Conservation (phyloP, 2,888 invertebrate species). For the Agrilus biguttatus region DNA sequence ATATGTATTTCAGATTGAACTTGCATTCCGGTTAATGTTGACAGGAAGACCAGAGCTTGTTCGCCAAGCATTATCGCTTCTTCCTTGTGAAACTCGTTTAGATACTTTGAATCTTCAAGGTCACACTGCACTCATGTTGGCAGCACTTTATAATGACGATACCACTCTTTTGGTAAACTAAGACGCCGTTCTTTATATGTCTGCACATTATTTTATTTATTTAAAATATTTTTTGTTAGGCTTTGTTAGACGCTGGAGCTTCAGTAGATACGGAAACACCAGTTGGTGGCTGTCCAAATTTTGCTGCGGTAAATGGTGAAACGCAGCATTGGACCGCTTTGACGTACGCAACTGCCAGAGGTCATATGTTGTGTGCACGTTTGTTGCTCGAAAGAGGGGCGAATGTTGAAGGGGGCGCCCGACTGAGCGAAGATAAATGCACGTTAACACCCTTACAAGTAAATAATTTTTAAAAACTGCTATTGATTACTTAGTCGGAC, state of each 20-base stretch:
- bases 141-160: slow-evolving; percentile 68
- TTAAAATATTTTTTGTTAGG: slow-evolving; percentile 15
- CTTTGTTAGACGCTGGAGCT: slow-evolving; percentile 55
- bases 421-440: slow-evolving; percentile 68
- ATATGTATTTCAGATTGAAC: slow-evolving; percentile 33
- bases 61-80: slow-evolving; percentile 57
- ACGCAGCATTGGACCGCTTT: slow-evolving; percentile 78
- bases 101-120: slow-evolving; percentile 69
- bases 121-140: slow-evolving; percentile 71
- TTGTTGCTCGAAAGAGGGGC: slow-evolving; percentile 68
- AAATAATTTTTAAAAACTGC: too few species aligned
- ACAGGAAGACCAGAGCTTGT: slow-evolving; percentile 69
- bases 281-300: slow-evolving; percentile 31
- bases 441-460: slow-evolving; percentile 81
- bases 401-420: slow-evolving; percentile 73
- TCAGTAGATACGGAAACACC: slow-evolving; percentile 73
- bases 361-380: slow-evolving; percentile 35
- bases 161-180: slow-evolving; percentile 45
- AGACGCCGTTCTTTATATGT: background rate
- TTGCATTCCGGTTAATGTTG: slow-evolving; percentile 68
- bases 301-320: slow-evolving; percentile 44
- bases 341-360: slow-evolving; percentile 63
- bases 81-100: slow-evolving; percentile 55
- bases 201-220: background rate
- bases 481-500: too few species aligned